Evolutionary conservation across 2,888 invertebrate species (phyloP), one percentile per base, ranked within the genome.

Genomic region (Leuctra nigra): DNA sequence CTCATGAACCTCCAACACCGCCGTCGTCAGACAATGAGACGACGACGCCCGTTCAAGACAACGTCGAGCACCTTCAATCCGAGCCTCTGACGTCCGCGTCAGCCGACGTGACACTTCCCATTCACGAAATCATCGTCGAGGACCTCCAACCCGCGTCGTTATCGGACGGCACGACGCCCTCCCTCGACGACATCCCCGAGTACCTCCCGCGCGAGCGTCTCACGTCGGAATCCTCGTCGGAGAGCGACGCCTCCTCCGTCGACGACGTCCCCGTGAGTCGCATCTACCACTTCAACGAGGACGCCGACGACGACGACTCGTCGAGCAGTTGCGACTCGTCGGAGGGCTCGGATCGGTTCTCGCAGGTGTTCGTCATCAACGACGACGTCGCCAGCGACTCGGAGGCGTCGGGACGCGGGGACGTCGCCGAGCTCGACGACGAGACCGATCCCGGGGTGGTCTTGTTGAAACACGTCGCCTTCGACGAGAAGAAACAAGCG

Each of bases 351-450:
- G 56, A 41, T 13, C 70, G 73, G 36, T 86, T 85, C 66, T 82
- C 82, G 33, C 77, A 83, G 55, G 82, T 85, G 16, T 72, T 73
- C 54, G 71, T 74, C 0, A 72, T 75, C 1, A 74, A 74, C 60
- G 70, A 71, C 61, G 22, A 23, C 14, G 47, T 41, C 1, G 57
- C 23, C 13, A 46, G 41, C 25, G 57, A 55, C n/a, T 22, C 39
- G 36, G 59, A 57, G 11, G 53, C 18, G 22, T n/a, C n/a, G n/a
- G n/a, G n/a, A n/a, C n/a, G n/a, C n/a, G n/a, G 22, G n/a, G 20
- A 35, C 54, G 70, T 66, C 4, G 69, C 68, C 38, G 23, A 33
- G 4, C 44, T 24, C n/a, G 57, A 54, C 50, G 65, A 65, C 1
- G 69, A 68, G 38, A 68, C 67, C 0, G 64, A 66, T 2, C 63